Evolutionary conservation across 2,797 vertebrate genomes (phyloP), one percentile per base, ranked within the genome.

Genomic region (Dermochelys coriacea): DNA sequence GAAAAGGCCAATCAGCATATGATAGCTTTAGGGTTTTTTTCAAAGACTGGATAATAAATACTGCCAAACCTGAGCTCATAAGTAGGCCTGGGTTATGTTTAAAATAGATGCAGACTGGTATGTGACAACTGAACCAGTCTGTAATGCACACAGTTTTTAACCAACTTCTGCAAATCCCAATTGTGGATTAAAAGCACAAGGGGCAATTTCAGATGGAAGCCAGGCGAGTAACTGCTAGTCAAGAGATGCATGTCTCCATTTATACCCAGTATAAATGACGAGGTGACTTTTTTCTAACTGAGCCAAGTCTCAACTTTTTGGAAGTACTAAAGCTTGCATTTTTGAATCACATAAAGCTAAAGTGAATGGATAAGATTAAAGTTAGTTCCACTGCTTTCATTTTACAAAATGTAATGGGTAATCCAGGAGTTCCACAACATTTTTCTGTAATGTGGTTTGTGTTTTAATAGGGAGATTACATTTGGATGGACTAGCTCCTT

Each of bases 81-180:
- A 21, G 78, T 8, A 29, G 0, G 4, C 10, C 37, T 3, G 49
- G 16, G 54, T 68, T 18, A 1, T 3, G 8, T 75, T 61, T 61
- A 2, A 19, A 19, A 12, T 1, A 27, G 55, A 8, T 21, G 25
- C 23, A 12, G 16, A 45, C 3, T 12, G 2, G 0, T 5, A 25
- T 15, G 31, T 1, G 5, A 23, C 68, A 25, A 3, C 3, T 1
- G 77, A 8, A 2, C 1, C 12, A 1, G 34, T 12, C 54, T 55
- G 74, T 9, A 11, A 27, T 21, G 77, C 52, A 47, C 19, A 7
- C 10, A 25, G 16, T 75, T 68, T 29, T 71, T 41, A 16, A 47
- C 5, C 47, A 50, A 3, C 27, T 45, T n/a, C 52, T 16, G 34
- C 61, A 59, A 47, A 45, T 16, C 61, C n/a, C 51, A 21, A 45